These are phyloP conservation scores for Balearica regulorum DNA, from an alignment of 2,797 vertebrate genomes.

Conservation along the genomic window DNA sequence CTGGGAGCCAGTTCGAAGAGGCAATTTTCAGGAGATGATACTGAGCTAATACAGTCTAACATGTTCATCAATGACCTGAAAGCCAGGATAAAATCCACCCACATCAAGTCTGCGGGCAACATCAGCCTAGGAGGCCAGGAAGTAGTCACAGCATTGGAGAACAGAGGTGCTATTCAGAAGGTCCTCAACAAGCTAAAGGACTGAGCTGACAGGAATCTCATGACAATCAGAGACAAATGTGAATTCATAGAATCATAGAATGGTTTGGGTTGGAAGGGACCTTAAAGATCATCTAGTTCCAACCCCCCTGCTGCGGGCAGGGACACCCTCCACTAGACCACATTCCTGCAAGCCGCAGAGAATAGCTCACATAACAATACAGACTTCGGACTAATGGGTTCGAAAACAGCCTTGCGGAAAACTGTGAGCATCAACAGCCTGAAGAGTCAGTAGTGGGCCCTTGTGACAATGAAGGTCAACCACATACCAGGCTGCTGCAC, in stretches of 20 bases:
- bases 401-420: background rate
- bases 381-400: background rate
- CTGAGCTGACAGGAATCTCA: background rate
- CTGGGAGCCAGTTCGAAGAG: background rate
- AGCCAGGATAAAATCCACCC: background rate
- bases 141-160: background rate
- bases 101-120: background rate
- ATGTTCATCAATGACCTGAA: background rate
- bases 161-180: background rate
- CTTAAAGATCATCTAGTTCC: too few relatives aligned
- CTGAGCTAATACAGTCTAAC: background rate
- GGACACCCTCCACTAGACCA: too few relatives aligned
- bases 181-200: background rate
- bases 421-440: background rate
- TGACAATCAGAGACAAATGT: background rate
- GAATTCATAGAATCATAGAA: background rate
- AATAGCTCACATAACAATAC: background rate
- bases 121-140: background rate
- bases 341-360: background rate
- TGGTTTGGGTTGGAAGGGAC: too few relatives aligned
- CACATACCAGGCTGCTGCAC: background rate
- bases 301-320: too few relatives aligned
- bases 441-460: background rate
- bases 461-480: background rate
- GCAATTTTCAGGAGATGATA: background rate